A percentile compares a stretch with the other conserved stretches of the same genome.
phyloP scores from a whole-genome alignment of 2,797 vertebrate genomes.

The Ctenopoma multispine region DNA sequence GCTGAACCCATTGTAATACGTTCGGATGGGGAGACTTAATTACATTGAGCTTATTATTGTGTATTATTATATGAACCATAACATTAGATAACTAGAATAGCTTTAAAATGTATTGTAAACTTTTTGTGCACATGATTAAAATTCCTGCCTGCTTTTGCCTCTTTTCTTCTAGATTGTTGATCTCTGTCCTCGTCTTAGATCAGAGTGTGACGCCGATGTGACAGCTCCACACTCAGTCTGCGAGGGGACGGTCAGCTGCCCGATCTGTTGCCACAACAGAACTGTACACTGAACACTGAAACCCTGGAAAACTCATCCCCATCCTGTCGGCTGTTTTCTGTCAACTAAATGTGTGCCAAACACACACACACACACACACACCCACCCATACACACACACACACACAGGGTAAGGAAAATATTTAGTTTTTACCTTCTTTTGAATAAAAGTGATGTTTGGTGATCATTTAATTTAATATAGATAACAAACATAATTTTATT shows the following conservation, averaged over 20 bases:
- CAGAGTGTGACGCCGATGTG: slow-evolving; percentile 17
- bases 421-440: slow-evolving; percentile 51
- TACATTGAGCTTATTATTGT: not conserved
- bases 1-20: not conserved
- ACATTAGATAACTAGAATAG: not conserved
- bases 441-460: slow-evolving; percentile 58
- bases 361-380: slow-evolving; percentile 55
- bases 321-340: slow-evolving; percentile 72
- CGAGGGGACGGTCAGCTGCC: slow-evolving; percentile 33
- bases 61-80: not conserved
- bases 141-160: slow-evolving; percentile 25
- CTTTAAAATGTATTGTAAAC: not conserved
- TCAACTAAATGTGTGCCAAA: slow-evolving; percentile 85
- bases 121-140: not conserved
- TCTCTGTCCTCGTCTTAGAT: slow-evolving; percentile 37
- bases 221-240: slow-evolving; percentile 23
- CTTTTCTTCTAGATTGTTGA: slow-evolving; percentile 77
- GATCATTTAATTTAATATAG: slow-evolving; percentile 44
- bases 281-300: slow-evolving; percentile 55
- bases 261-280: slow-evolving; percentile 65
- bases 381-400: slow-evolving; percentile 37
- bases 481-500: slow-evolving; percentile 36
- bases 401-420: slow-evolving; percentile 40
- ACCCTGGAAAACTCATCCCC: slow-evolving; percentile 65
- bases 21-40: slow-evolving; percentile 8